phyloP scores from a whole-genome alignment of 2,113 vertebrate genomes.

The Sander lucioperca region DNA sequence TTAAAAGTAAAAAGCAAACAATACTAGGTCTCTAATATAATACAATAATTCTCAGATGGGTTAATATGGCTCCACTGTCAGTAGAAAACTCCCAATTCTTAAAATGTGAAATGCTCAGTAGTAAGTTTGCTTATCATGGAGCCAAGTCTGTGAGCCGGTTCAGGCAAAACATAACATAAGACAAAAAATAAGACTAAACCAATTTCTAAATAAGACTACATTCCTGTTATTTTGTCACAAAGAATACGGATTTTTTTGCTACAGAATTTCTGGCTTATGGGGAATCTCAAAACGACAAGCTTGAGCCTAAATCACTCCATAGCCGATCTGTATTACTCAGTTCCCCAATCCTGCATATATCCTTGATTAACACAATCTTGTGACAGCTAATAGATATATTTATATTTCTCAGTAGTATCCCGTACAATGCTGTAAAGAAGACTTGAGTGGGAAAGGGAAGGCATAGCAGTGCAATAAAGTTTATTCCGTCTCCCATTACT shows the following conservation, averaged over 20 bases:
- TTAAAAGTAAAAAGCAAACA: not conserved
- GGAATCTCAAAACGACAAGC: not conserved
- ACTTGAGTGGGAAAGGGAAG: not conserved
- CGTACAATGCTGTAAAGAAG: not conserved
- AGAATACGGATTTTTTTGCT: not conserved
- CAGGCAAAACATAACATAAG: not conserved
- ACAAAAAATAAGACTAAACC: not conserved
- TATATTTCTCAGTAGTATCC: not conserved
- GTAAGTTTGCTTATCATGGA: not conserved
- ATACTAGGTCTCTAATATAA: not conserved
- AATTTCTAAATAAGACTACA: not conserved
- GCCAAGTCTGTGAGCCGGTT: not conserved
- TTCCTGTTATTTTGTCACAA: not conserved
- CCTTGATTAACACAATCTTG: not conserved
- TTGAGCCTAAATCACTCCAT: not conserved
- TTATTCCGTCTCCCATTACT: not conserved
- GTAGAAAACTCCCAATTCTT: not conserved
- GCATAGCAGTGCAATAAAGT: slow-evolving; percentile 11
- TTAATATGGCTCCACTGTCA: not conserved
- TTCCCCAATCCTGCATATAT: slow-evolving; percentile 6
- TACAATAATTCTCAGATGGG: not conserved
- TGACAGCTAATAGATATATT: slow-evolving; percentile 16
- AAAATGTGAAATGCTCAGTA: not conserved
- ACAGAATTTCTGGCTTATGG: not conserved
- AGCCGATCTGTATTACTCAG: not conserved